phyloP scores from a whole-genome alignment of 1,140 invertebrate species.

The Apis florea region DNA sequence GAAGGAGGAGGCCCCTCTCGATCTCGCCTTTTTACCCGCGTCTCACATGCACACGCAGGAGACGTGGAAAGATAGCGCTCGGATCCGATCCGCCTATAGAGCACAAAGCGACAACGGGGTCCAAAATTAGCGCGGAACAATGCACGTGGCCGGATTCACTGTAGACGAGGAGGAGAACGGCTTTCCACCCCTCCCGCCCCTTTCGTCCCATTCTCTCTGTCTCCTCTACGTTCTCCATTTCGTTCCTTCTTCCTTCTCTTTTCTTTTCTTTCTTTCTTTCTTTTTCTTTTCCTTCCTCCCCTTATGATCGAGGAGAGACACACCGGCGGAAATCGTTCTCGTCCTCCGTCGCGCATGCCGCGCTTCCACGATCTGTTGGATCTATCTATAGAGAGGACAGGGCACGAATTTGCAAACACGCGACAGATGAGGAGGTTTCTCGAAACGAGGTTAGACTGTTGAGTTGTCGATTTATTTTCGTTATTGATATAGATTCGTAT shows the following conservation, averaged over 20 bases:
- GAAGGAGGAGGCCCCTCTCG: slow-evolving; percentile 29
- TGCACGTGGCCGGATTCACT: slow-evolving; percentile 64
- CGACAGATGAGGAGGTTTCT: background rate
- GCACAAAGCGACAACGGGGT: slow-evolving; percentile 61
- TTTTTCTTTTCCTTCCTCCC: slow-evolving; percentile 7
- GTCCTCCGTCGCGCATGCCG: slow-evolving; percentile 48
- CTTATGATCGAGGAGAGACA: slow-evolving; percentile 41
- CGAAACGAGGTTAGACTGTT: no score
- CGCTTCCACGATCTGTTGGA: slow-evolving; percentile 1
- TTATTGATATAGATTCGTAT: no score
- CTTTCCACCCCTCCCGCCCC: slow-evolving; percentile 2
- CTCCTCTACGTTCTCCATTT: slow-evolving; percentile 3
- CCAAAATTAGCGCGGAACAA: slow-evolving; percentile 67
- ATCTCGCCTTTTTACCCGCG: slow-evolving; percentile 43
- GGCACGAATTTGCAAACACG: slow-evolving; percentile 16
- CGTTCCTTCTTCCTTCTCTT: slow-evolving; percentile 29
- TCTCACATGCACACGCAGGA: background rate
- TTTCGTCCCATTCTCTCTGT: no score
- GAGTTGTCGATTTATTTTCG: no score
- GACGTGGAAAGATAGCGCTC: slow-evolving; percentile 54
- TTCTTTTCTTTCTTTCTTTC: background rate
- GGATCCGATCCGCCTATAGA: slow-evolving; percentile 63
- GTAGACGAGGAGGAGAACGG: slow-evolving; percentile 37
- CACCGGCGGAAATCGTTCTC: slow-evolving; percentile 30
- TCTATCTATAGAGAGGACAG: slow-evolving; percentile 62